Evolutionary conservation across 2,797 vertebrate species (phyloP).

Genomic region (Discoglossus pictus): DNA sequence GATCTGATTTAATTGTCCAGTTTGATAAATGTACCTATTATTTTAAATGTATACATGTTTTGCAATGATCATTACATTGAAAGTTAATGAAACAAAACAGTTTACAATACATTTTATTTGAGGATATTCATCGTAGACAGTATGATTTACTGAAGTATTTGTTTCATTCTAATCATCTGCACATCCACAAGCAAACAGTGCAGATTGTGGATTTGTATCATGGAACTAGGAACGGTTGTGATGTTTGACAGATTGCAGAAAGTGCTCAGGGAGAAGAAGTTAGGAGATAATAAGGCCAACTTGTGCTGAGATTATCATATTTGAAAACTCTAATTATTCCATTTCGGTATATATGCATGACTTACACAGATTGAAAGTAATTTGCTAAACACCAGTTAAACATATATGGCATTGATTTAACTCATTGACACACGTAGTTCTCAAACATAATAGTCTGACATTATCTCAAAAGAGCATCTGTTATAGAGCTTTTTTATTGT

Average conservation of each 20-base stretch:
- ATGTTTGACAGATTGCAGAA: conserved; percentile 61
- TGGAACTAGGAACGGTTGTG: conserved; percentile 53
- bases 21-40: too few species aligned
- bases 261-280: conserved; percentile 48
- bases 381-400: conserved; percentile 52
- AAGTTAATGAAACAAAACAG: too few species aligned
- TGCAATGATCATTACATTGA: too few species aligned
- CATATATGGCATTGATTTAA: conserved; percentile 44
- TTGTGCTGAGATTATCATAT: conserved; percentile 56
- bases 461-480: conserved; percentile 54
- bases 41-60: too few species aligned
- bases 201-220: conserved; percentile 40
- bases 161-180: conserved; percentile 59
- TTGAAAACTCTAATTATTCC: conserved; percentile 54
- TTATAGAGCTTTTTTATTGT: conserved; percentile 53
- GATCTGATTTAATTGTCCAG: too few species aligned
- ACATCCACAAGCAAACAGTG: conserved; percentile 56
- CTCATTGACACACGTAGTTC: conserved; percentile 53
- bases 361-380: conserved; percentile 41
- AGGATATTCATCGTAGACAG: conserved; percentile 43
- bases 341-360: conserved; percentile 50
- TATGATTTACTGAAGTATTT: conserved; percentile 60
- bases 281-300: conserved; percentile 52
- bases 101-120: too few species aligned
- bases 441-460: conserved; percentile 51